A percentile compares a stretch with the other conserved stretches of the same genome.
These are phyloP conservation scores for Chamaea fasciata DNA, from an alignment of 2,113 vertebrate genomes.

Conservation along the genomic window DNA sequence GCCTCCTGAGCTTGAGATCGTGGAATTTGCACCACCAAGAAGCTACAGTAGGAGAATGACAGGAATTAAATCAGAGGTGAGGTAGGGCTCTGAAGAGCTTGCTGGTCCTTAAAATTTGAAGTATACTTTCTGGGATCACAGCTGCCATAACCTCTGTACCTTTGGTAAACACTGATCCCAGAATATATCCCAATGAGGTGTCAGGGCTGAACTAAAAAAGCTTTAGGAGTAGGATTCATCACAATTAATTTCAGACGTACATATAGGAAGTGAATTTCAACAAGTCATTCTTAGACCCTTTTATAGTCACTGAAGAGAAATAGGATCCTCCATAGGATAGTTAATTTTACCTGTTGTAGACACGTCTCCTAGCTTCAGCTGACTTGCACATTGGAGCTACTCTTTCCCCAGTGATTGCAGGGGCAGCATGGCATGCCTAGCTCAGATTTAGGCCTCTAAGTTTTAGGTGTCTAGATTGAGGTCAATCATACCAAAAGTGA, in stretches of 20 bases:
- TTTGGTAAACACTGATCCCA: background rate
- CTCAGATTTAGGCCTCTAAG: background rate
- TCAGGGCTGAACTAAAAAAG: background rate
- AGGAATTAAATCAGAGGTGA: background rate
- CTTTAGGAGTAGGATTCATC: background rate
- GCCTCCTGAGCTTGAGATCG: accelerated
- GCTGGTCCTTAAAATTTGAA: background rate
- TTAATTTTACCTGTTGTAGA: background rate
- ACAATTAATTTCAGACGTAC: background rate
- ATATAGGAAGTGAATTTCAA: background rate
- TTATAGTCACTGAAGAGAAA: background rate
- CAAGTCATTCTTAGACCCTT: background rate
- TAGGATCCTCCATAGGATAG: background rate
- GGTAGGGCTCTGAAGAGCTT: background rate
- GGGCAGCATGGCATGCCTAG: background rate
- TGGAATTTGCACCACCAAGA: background rate
- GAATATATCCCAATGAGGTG: background rate
- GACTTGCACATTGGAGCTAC: background rate
- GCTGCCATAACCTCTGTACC: background rate
- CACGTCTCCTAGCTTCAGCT: background rate
- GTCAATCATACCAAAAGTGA: background rate
- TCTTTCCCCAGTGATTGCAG: background rate
- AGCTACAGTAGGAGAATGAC: background rate
- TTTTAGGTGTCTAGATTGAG: background rate
- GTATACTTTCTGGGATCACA: background rate